phyloP scores from a whole-genome alignment of 1,140 invertebrate genomes.

The Eubasilissa regina region DNA sequence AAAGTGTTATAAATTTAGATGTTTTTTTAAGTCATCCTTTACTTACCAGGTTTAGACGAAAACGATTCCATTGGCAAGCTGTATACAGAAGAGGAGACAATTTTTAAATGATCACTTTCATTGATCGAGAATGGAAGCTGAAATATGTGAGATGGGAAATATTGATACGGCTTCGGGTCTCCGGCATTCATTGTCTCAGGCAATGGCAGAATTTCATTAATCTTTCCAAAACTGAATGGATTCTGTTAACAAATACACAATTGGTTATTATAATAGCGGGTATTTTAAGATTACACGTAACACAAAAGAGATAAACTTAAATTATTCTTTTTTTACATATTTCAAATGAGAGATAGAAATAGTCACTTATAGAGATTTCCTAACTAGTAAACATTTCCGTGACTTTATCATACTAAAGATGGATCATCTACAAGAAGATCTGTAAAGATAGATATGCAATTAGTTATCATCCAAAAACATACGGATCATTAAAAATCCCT shows the following conservation, averaged over 20 bases:
- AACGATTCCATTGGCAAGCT: conserved; percentile 64
- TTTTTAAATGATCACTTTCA: conserved; percentile 31
- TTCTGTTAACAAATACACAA: conserved; percentile 63
- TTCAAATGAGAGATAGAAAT: no score
- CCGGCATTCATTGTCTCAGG: conserved; percentile 64
- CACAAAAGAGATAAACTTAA: no score
- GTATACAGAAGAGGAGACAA: conserved; percentile 44
- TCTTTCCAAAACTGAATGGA: conserved; percentile 68
- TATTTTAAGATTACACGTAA: no score
- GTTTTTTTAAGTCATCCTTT: not conserved
- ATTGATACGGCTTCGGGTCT: conserved; percentile 68
- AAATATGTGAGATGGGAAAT: conserved; percentile 69
- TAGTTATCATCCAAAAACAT: no score
- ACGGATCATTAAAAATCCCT: no score
- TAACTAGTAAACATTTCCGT: no score
- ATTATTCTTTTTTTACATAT: no score
- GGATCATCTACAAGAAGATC: no score
- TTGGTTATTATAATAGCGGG: not conserved
- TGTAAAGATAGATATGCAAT: no score
- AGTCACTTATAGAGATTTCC: no score
- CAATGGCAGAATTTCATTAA: conserved; percentile 68
- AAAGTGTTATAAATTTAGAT: no score
- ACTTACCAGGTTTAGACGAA: conserved; percentile 67
- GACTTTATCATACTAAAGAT: no score
- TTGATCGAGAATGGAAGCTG: conserved; percentile 66